Percentiles rank a stretch among this genome's conserved stretches.
phyloP scores from a whole-genome alignment of 2,888 invertebrate genomes.

The Neoitamus cyanurus region DNA sequence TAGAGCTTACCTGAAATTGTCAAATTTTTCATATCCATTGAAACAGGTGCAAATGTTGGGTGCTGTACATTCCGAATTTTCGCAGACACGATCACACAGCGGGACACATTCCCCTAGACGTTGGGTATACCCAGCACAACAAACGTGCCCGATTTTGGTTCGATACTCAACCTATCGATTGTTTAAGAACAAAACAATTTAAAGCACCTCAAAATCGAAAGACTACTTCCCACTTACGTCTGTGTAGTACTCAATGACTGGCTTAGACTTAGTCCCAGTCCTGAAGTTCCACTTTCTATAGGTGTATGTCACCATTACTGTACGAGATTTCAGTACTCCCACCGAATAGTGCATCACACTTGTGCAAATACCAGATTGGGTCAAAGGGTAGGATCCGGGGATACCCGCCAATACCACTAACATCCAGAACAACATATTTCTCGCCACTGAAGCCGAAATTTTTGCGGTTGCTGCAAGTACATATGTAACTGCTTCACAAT shows the following conservation, averaged over 20 bases:
- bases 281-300: background rate
- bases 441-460: background rate
- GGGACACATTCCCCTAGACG: conserved; percentile 55
- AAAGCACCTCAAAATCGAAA: background rate
- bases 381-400: background rate
- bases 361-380: background rate
- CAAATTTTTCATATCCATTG: conserved; percentile 54
- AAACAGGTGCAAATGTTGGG: conserved; percentile 65
- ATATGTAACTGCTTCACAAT: background rate
- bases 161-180: background rate
- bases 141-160: background rate
- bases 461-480: background rate
- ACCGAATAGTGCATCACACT: background rate
- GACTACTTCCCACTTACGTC: background rate
- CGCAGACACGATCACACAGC: conserved; percentile 55
- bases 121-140: conserved; percentile 28
- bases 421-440: background rate
- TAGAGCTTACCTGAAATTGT: background rate
- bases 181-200: background rate
- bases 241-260: background rate
- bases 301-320: background rate
- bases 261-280: background rate
- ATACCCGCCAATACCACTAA: background rate
- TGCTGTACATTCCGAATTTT: conserved; percentile 60
- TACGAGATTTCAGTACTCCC: background rate